These are phyloP conservation scores for Caenorhabditis sp. DNA, from an alignment of 2,888 invertebrate genomes.

Conservation along the genomic window DNA sequence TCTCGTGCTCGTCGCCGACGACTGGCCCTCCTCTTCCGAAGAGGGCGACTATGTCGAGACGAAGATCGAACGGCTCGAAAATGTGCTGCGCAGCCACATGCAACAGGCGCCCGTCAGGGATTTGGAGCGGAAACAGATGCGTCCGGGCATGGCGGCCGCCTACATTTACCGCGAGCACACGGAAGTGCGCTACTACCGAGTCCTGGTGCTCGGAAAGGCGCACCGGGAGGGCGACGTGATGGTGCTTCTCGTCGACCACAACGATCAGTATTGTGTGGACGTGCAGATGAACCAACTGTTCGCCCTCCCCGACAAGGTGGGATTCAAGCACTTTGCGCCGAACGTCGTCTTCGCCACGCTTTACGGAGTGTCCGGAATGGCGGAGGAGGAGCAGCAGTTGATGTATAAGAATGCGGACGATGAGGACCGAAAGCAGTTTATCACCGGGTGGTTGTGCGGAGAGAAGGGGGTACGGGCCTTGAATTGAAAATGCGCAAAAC, in stretches of 20 bases:
- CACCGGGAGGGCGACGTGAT: slow-evolving; percentile 18
- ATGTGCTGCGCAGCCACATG: slow-evolving; percentile 8
- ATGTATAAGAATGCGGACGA: slow-evolving; percentile 25
- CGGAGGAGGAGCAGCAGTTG: slow-evolving; percentile 7
- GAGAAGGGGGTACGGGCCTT: slow-evolving; percentile 1
- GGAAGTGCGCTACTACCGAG: slow-evolving; percentile 26
- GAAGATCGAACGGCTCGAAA: slow-evolving; percentile 22
- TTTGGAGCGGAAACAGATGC: background rate
- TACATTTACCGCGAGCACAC: slow-evolving; percentile 20
- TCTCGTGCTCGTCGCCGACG: no score
- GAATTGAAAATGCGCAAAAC: background rate
- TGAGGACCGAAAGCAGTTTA: slow-evolving; percentile 12
- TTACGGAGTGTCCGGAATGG: slow-evolving; percentile 15
- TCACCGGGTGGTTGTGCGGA: slow-evolving; percentile 2
- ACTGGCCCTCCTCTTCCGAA: background rate
- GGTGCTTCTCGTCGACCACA: slow-evolving; percentile 34
- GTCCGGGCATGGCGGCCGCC: slow-evolving; percentile 30
- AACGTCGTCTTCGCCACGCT: slow-evolving; percentile 30
- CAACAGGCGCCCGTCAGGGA: background rate
- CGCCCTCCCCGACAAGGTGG: slow-evolving; percentile 17
- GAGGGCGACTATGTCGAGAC: background rate
- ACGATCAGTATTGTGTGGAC: slow-evolving; percentile 32
- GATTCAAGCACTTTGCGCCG: slow-evolving; percentile 14
- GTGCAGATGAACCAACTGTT: slow-evolving; percentile 20
- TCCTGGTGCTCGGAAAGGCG: slow-evolving; percentile 23